Evolutionary conservation across 2,113 vertebrate species (phyloP).

Genomic region (Castor canadensis): DNA sequence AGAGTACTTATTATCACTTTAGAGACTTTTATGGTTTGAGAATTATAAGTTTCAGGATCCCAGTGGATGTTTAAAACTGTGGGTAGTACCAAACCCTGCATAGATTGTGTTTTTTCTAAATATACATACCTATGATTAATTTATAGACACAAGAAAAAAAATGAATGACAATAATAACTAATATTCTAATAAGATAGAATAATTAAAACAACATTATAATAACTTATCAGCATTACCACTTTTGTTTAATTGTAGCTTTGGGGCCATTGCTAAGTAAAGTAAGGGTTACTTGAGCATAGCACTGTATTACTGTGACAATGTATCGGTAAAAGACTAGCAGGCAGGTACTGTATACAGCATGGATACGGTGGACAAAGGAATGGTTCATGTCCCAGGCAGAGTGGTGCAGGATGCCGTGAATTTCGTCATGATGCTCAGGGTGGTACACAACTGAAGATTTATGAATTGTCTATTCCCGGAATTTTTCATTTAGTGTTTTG

Average conservation of each 20-base stretch:
- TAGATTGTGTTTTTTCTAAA: neutral
- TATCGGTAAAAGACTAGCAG: neutral
- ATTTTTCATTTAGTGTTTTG: neutral
- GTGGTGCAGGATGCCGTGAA: neutral
- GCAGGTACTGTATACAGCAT: too few relatives aligned
- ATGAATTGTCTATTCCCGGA: neutral
- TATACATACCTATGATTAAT: neutral
- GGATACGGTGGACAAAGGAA: too few relatives aligned
- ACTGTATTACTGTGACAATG: neutral
- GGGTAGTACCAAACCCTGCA: neutral
- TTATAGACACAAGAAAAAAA: neutral
- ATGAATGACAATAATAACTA: neutral
- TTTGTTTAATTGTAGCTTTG: neutral
- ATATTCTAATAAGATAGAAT: neutral
- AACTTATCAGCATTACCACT: neutral
- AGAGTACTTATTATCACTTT: neutral
- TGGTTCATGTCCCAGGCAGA: neutral
- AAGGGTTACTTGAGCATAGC: neutral
- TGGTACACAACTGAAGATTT: neutral
- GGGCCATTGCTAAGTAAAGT: neutral
- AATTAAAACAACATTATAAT: neutral
- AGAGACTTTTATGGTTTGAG: neutral
- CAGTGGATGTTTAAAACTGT: neutral
- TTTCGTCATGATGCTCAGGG: too few relatives aligned
- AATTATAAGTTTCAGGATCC: neutral